A percentile compares a stretch with the other conserved stretches of the same genome.
Conservation (phyloP, 1,140 invertebrate genomes). For the Trachymyrmex septentrionalis region DNA sequence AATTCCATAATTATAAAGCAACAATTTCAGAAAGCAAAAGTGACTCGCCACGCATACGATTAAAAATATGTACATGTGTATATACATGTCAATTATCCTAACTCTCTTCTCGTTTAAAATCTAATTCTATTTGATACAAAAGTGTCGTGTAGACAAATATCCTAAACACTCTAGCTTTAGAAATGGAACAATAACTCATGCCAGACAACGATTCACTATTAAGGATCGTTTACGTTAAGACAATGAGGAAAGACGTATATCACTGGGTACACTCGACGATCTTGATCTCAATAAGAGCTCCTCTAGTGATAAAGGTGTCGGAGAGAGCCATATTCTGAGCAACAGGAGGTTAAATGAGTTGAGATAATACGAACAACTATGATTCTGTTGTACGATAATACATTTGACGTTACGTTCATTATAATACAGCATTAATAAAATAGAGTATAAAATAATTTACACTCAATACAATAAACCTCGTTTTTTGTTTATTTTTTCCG, state of each 20-base stretch:
- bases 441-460: not conserved
- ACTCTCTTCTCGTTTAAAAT: not conserved
- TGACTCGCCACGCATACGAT: too few relatives aligned
- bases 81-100: not conserved
- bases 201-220: slow-evolving; percentile 75
- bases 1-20: too few relatives aligned
- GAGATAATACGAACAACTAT: slow-evolving; percentile 58
- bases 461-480: not conserved
- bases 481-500: not conserved
- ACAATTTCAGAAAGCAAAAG: too few relatives aligned
- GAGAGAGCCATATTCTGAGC: slow-evolving; percentile 59
- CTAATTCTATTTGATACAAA: not conserved
- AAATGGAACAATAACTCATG: slow-evolving; percentile 58
- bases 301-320: slow-evolving; percentile 58
- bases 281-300: slow-evolving; percentile 78
- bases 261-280: slow-evolving; percentile 76
- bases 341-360: slow-evolving; percentile 71
- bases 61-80: too few relatives aligned
- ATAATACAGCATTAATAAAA: not conserved
- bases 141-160: slow-evolving; percentile 12
- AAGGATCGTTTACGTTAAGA: slow-evolving; percentile 77
- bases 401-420: not conserved
- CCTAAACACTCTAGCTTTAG: slow-evolving; percentile 2
- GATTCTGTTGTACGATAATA: slow-evolving; percentile 6
- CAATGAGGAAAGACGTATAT: slow-evolving; percentile 75